Percentiles rank a stretch among this genome's conserved stretches.
Evolutionary conservation across 2,113 vertebrate genomes (phyloP).

Genomic region (Holacanthus passer): DNA sequence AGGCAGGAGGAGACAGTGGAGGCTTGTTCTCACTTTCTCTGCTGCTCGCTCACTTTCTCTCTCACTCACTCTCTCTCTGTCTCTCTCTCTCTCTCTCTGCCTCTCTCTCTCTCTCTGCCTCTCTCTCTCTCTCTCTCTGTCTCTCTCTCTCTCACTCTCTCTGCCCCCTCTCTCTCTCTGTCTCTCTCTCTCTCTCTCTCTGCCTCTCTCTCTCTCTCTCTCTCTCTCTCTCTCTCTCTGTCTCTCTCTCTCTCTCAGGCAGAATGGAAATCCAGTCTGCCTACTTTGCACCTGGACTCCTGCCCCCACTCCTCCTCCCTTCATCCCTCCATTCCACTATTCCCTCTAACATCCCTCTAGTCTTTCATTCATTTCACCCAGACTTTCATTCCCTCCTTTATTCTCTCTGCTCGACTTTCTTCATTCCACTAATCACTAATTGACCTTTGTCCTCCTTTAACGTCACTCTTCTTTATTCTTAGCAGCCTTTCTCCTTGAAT

Average conservation of each 20-base stretch:
- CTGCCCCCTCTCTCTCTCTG: too few relatives aligned
- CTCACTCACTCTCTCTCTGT: neutral
- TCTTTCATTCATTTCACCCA: neutral
- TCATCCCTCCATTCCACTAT: neutral
- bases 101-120: too few relatives aligned
- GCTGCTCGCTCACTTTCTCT: neutral
- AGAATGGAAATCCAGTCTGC: slow-evolving; percentile 35
- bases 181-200: too few relatives aligned
- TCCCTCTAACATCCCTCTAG: neutral
- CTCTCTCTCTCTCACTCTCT: too few relatives aligned
- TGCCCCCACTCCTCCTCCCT: neutral
- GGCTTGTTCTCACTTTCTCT: slow-evolving; percentile 52
- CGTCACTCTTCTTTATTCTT: neutral
- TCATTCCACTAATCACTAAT: neutral
- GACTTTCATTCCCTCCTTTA: neutral
- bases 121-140: too few relatives aligned
- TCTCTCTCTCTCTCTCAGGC: too few relatives aligned
- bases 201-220: too few relatives aligned
- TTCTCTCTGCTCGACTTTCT: neutral
- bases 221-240: too few relatives aligned
- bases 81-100: neutral
- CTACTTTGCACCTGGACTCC: slow-evolving; percentile 34
- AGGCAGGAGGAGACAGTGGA: slow-evolving; percentile 40
- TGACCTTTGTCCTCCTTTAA: too few relatives aligned
- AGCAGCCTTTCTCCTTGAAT: neutral